These are phyloP conservation scores for Nannospalax galili DNA, from an alignment of 2,113 vertebrate genomes.

Conservation along the genomic window DNA sequence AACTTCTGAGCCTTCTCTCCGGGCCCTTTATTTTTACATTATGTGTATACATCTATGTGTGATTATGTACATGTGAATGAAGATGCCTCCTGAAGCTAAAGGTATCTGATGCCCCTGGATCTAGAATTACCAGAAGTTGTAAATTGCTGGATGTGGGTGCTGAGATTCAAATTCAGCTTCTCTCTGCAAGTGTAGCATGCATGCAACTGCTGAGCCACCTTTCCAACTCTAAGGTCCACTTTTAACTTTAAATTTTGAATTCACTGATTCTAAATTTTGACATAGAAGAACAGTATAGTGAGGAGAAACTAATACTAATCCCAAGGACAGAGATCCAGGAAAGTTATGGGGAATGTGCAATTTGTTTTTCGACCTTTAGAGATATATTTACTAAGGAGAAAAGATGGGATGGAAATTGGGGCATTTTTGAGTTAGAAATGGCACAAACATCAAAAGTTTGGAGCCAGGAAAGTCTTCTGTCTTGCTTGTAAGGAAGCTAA, in stretches of 20 bases:
- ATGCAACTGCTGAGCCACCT: too few species aligned
- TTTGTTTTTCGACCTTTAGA: background rate
- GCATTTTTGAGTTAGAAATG: background rate
- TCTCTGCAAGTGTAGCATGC: too few species aligned
- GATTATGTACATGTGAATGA: too few species aligned
- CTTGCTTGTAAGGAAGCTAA: background rate
- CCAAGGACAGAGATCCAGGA: background rate
- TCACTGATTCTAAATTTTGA: constrained; percentile 27
- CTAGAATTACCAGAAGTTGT: too few species aligned
- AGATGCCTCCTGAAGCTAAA: too few species aligned
- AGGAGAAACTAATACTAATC: background rate
- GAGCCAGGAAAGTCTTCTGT: background rate
- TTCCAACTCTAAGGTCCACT: background rate
- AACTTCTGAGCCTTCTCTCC: too few species aligned
- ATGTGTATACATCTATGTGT: too few species aligned
- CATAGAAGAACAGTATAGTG: background rate
- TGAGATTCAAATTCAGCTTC: too few species aligned
- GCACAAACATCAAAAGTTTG: background rate
- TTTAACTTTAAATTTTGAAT: background rate
- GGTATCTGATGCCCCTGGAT: too few species aligned
- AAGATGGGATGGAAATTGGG: background rate
- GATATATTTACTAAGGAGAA: background rate
- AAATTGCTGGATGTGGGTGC: too few species aligned
- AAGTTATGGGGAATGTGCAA: background rate
- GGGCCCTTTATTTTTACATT: too few species aligned